A percentile compares a stretch with the other conserved stretches of the same genome.
phyloP scores from a whole-genome alignment of 1,140 invertebrate species.

The Alviniconcha marisindica region DNA sequence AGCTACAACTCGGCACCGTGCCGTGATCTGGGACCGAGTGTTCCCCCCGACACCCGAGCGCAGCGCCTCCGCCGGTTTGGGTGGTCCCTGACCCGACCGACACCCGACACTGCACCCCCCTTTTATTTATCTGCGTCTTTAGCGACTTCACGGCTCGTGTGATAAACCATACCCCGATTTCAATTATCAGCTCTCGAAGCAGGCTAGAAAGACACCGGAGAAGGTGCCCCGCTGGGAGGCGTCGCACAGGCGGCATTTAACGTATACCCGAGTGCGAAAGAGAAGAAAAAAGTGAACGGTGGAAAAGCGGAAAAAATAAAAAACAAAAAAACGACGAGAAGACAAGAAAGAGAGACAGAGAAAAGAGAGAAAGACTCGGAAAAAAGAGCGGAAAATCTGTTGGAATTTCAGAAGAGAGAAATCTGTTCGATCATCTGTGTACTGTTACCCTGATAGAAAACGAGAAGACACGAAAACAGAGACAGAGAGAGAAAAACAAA shows the following conservation, averaged over 20 bases:
- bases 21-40: no score
- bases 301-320: neutral
- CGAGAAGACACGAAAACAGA: no score
- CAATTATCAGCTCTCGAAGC: slow-evolving; percentile 3
- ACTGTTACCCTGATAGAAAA: no score
- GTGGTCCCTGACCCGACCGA: neutral
- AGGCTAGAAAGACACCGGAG: no score
- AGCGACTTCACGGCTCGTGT: neutral
- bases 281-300: neutral
- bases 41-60: no score
- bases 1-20: no score
- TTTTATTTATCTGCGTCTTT: slow-evolving; percentile 1
- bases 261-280: neutral
- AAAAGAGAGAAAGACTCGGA: neutral
- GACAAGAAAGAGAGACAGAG: neutral
- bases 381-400: neutral
- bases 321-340: neutral
- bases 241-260: neutral
- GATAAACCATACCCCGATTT: slow-evolving; percentile 13
- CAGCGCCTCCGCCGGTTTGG: neutral
- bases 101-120: neutral
- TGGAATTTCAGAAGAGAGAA: no score
- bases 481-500: no score
- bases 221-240: neutral
- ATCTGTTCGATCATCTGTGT: no score